Percentiles rank a stretch among this genome's conserved stretches.
These are phyloP conservation scores for Protodeltote pygarga DNA, from an alignment of 2,888 invertebrate genomes.

Conservation along the genomic window DNA sequence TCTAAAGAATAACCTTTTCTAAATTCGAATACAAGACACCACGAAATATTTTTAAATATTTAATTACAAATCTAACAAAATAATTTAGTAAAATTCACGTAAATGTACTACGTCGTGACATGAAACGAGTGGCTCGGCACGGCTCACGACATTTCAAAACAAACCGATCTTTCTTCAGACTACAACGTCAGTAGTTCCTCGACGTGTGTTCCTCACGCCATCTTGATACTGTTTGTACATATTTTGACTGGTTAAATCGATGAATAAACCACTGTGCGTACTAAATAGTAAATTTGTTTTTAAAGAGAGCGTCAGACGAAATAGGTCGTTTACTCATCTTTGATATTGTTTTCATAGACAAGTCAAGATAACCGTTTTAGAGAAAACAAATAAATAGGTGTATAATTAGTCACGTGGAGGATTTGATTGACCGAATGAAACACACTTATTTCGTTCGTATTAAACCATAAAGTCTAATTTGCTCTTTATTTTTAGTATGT, in stretches of 20 bases:
- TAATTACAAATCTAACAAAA: constrained; percentile 36
- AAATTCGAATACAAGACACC: not conserved
- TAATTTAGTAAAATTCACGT: constrained; percentile 47
- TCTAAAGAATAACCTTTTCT: no score
- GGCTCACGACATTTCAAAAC: constrained; percentile 80
- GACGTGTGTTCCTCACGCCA: constrained; percentile 67
- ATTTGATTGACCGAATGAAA: not conserved
- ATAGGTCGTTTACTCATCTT: constrained; percentile 1
- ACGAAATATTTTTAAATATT: constrained; percentile 30
- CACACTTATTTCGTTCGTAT: no score
- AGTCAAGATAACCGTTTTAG: not conserved
- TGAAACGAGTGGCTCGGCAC: constrained; percentile 71
- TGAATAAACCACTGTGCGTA: constrained; percentile 65
- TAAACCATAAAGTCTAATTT: no score
- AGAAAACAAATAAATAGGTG: not conserved
- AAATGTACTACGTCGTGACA: constrained; percentile 62
- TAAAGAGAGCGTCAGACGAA: constrained; percentile 16
- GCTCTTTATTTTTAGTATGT: no score
- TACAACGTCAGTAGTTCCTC: constrained; percentile 66
- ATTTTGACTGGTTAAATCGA: constrained; percentile 79
- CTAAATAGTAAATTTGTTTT: constrained; percentile 46
- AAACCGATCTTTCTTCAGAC: constrained; percentile 70
- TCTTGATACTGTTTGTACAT: constrained; percentile 73
- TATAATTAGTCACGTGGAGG: not conserved
- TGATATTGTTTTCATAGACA: not conserved